Base-by-base conservation (phyloP, 2,797 vertebrate genomes). In the Danio aesculapii region DNA sequence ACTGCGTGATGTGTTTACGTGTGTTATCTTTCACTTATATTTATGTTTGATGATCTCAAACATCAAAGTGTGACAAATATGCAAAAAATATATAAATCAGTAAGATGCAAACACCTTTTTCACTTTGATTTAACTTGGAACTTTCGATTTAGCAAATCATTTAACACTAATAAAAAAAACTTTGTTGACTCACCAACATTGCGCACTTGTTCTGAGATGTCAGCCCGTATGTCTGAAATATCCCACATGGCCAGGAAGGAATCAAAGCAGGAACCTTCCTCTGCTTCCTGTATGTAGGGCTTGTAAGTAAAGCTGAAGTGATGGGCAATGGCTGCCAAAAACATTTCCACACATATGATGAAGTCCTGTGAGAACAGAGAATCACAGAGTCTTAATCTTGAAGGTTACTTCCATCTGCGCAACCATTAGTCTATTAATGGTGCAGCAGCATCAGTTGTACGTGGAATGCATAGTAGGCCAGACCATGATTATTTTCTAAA, bases 171-270 rank as follows among this genome's bases (percentile, higher is more conserved):
- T 44, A 47, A 1, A 77, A 66, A 44, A 19, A 8, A 67, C 17
- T 30, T 30, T 8, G 30, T 11, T 1, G 47, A 96, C 98, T 94
- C 91, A 99, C 98, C 98, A 52, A 99, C 98, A 83, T 98, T 97
- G 84, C 97, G 96, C 84, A 99, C 97, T 95, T 99, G 98, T 88
- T 99, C 97, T 0, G 97, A 97, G 90, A 99, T 97, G 86, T 99
- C 97, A 59, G 97, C 97, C 87, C 96, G 94, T 86, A 99, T 93
- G 75, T 99, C 98, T 17, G 98, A 99, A 84, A 99, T 92, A 90
- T 99, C 98, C 98, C 97, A 99, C 98, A 99, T 99, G 11, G 97
- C 98, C 90, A 97, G 92, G 82, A 99, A 99, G 6, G 97, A 99
- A 89, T 99, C 97, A 17, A 99, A 99, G 89, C 98, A 99, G 0